Evolutionary conservation across 2,888 invertebrate species (phyloP).

Genomic region (Harpalus rufipes): DNA sequence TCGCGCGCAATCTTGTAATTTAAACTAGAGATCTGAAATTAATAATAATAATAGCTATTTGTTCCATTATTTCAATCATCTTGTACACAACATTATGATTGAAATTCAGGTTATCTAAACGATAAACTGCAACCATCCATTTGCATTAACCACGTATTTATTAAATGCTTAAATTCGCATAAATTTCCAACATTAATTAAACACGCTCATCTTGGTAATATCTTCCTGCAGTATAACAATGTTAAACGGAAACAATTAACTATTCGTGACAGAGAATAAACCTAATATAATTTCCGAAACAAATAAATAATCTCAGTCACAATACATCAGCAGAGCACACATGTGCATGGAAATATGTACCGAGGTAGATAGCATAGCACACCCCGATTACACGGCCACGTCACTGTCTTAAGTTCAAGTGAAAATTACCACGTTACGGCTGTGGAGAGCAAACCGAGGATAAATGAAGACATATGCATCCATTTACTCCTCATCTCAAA

Average conservation of each 20-base stretch:
- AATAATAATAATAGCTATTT: no score
- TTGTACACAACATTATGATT: no score
- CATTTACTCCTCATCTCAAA: no score
- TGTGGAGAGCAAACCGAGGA: not conserved
- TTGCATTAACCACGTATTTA: not conserved
- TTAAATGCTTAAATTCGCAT: constrained; percentile 1
- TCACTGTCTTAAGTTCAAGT: no score
- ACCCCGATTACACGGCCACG: no score
- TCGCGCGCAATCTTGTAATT: no score
- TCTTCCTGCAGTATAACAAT: not conserved
- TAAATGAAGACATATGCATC: constrained; percentile 8
- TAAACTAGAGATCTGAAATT: no score
- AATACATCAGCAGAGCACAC: not conserved
- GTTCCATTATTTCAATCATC: no score
- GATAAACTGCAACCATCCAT: no score
- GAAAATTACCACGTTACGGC: not conserved
- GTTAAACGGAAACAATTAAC: not conserved
- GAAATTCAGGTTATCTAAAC: no score
- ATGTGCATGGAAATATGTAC: not conserved
- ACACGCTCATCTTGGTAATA: not conserved
- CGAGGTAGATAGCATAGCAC: no score
- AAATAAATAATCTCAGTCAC: constrained; percentile 2
- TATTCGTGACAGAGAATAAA: constrained; percentile 1
- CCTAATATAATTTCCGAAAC: constrained; percentile 8
- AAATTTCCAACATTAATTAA: not conserved